Base-by-base conservation (phyloP, 2,797 vertebrate genomes). In the Anomalospiza imberbis region DNA sequence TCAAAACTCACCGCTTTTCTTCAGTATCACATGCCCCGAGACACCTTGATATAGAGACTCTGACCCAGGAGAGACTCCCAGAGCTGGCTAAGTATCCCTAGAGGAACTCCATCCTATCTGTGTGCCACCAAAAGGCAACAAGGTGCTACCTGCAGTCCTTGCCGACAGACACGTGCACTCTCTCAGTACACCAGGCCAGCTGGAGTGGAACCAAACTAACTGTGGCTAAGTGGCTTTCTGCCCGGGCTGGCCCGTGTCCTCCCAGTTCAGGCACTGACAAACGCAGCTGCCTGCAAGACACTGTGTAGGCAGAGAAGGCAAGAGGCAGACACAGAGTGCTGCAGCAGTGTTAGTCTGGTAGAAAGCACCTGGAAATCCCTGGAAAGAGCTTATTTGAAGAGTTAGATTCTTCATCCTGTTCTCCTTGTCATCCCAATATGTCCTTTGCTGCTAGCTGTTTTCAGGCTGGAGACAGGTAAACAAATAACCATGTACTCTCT, bases 101-200 rank as follows among this genome's bases (percentile, higher is more conserved):
- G 58, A 32, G 76, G 40, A 38, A 10, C 51, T 57, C 9, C 12
- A 10, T 32, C 32, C 17, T 4, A 26, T 6, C 48, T 74, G 25
- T 5, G 3, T 42, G 57, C 29, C 61, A 34, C 34, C 2, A 1
- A 66, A 73, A 71, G 10, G 24, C 40, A 66, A 4, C 6, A 5
- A 36, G 40, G 48, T 38, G 81, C 32, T 71, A 12, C 17, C 48
- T 76, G 40, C 72, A 66, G 72, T 2, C 68, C 68, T 28, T 53
- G 63, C 42, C 0, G 2, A 28, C 38, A 66, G 71, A 70, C 44
- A 38, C 2, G 2, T 1, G 0, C 6, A 12, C 16, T 45, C 18
- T 71, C 51, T 70, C 0, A 0, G 42, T 13, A 8, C 7, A 0
- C 28, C n/a, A 21, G 83, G 65, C 50, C 55, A 88, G 75, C 85